Conservation (phyloP, 2,113 vertebrate genomes). For the Scolopax mira region DNA sequence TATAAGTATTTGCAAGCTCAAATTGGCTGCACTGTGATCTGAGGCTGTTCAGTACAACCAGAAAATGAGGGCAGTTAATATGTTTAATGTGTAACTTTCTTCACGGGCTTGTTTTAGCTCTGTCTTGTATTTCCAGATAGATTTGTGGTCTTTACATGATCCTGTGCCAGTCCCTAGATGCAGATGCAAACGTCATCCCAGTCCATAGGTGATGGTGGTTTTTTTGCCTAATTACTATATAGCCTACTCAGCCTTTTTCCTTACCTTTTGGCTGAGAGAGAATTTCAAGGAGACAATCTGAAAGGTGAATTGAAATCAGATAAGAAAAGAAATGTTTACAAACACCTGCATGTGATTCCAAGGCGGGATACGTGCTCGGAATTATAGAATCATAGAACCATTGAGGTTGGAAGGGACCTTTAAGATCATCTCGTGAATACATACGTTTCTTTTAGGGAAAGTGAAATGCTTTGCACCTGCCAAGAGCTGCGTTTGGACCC, state of each 20-base stretch:
- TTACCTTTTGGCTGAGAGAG: background rate
- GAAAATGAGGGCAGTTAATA: background rate
- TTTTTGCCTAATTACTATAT: background rate
- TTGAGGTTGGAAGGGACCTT: too few species aligned
- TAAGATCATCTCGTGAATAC: background rate
- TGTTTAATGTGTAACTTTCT: background rate
- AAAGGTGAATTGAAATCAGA: constrained; percentile 11
- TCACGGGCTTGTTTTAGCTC: background rate
- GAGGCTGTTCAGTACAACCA: background rate
- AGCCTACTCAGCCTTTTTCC: background rate
- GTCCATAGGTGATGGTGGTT: background rate
- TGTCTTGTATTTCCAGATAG: background rate
- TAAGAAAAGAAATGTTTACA: constrained; percentile 4
- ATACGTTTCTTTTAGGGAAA: background rate
- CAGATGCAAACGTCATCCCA: background rate
- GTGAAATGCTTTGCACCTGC: constrained; percentile 14
- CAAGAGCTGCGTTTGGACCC: constrained; percentile 15
- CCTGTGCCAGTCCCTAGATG: background rate
- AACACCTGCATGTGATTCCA: background rate
- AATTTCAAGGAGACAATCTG: constrained; percentile 3
- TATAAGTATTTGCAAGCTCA: constrained; percentile 32
- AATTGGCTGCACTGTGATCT: background rate
- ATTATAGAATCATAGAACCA: background rate
- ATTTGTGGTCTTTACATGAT: background rate
- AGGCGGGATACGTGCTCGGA: background rate